Evolutionary conservation across 2,888 invertebrate species (phyloP).

Genomic region (Apocheima hispidaria): DNA sequence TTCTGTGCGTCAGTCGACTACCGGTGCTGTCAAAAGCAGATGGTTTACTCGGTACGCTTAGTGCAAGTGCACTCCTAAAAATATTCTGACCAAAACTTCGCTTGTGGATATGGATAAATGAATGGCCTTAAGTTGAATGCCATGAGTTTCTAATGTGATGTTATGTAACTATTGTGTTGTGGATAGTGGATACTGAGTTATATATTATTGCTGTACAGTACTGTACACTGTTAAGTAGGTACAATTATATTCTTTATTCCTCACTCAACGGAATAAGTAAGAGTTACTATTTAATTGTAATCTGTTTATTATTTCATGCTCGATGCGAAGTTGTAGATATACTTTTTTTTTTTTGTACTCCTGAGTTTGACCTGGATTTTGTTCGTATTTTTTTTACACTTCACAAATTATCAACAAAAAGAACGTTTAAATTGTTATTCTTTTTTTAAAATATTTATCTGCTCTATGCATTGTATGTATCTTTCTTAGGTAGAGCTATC

Average conservation of each 20-base stretch:
- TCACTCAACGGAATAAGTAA: neutral
- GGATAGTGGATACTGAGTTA: conserved; percentile 3
- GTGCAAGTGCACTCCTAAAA: conserved; percentile 26
- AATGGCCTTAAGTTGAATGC: neutral
- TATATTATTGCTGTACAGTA: neutral
- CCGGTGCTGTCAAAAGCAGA: conserved; percentile 27
- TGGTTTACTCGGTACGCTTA: conserved; percentile 20
- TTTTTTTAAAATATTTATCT: no score
- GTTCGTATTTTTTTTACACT: neutral
- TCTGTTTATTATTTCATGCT: neutral
- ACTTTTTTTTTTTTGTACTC: neutral
- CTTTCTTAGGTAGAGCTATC: no score
- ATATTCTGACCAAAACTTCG: conserved; percentile 1
- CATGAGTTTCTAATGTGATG: conserved; percentile 8
- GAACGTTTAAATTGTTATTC: no score
- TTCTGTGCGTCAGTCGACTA: conserved; percentile 5
- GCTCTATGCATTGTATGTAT: no score
- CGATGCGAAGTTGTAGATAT: no score
- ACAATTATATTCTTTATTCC: neutral
- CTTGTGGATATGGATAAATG: neutral
- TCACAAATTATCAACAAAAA: neutral
- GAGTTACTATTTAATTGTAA: neutral
- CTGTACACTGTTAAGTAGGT: conserved; percentile 7
- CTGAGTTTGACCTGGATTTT: neutral
- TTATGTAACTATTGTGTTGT: conserved; percentile 27